Conservation (phyloP, 1,140 invertebrate genomes). For the Zaprionus davidi region DNA sequence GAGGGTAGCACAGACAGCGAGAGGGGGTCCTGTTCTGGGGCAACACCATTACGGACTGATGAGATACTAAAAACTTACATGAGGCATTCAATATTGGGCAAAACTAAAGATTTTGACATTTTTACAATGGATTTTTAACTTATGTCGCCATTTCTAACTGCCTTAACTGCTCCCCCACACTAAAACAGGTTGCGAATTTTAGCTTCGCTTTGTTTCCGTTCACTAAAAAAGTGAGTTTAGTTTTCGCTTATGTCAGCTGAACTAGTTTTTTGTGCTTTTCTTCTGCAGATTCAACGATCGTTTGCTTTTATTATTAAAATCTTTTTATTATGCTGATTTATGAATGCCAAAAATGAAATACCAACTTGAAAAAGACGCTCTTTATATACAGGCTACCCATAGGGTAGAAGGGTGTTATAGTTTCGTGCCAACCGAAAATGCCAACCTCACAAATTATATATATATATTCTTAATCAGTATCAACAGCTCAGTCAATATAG, state of each 20-base stretch:
- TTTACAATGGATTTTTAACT: conserved; percentile 6
- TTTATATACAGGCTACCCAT: not conserved
- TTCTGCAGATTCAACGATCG: conserved; percentile 38
- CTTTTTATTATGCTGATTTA: conserved; percentile 56
- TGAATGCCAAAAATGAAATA: conserved; percentile 29
- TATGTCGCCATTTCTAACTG: not conserved
- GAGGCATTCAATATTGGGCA: conserved; percentile 3
- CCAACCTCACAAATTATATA: too few species aligned
- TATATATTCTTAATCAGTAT: too few species aligned
- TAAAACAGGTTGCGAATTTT: conserved; percentile 34
- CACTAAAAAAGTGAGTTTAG: conserved; percentile 38
- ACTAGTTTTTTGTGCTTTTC: conserved; percentile 38
- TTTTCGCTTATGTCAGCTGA: conserved; percentile 54
- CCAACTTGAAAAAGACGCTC: conserved; percentile 21
- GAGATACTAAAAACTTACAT: conserved; percentile 4
- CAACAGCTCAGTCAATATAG: too few species aligned
- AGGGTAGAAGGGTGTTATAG: too few species aligned
- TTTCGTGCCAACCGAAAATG: too few species aligned
- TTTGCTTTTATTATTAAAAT: conserved; percentile 41
- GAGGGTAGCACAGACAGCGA: not conserved
- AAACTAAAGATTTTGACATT: not conserved
- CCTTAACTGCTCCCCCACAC: not conserved
- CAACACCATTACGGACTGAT: conserved; percentile 19
- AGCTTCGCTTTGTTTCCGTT: conserved; percentile 11
- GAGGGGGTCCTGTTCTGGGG: not conserved